These are phyloP conservation scores for Crotalus viridis DNA, from an alignment of 2,113 vertebrate genomes.

Conservation along the genomic window DNA sequence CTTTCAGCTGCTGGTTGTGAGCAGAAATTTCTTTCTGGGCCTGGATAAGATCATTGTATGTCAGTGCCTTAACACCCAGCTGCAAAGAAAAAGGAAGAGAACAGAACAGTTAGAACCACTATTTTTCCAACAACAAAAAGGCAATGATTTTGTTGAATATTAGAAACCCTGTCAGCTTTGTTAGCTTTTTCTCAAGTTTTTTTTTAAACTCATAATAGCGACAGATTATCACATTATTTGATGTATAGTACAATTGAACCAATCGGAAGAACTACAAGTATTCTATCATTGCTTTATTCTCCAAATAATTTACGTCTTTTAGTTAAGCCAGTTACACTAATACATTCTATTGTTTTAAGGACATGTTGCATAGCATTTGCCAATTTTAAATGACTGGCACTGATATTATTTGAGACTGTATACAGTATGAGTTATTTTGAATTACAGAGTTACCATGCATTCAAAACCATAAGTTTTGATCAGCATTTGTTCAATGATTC, in stretches of 20 bases:
- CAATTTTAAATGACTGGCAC: neutral
- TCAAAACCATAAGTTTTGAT: neutral
- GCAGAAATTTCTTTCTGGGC: slow-evolving; percentile 97
- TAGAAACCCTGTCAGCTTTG: neutral
- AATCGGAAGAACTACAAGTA: neutral
- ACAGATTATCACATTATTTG: neutral
- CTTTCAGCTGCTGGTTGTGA: slow-evolving; percentile 92
- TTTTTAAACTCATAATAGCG: neutral
- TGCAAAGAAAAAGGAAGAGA: neutral
- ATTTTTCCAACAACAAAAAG: neutral
- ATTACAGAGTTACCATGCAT: neutral
- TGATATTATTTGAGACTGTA: neutral
- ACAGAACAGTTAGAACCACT: neutral
- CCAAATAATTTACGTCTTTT: neutral
- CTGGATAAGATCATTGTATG: slow-evolving; percentile 92
- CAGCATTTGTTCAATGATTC: neutral
- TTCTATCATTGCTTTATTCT: neutral
- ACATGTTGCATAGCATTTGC: neutral
- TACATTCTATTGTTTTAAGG: neutral
- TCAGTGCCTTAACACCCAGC: slow-evolving; percentile 95
- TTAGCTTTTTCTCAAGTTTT: neutral
- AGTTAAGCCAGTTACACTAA: neutral
- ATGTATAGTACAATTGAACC: no score
- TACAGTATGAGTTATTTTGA: neutral
- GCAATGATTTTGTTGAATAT: neutral